Percentiles rank a stretch among this genome's conserved stretches.
phyloP scores from a whole-genome alignment of 2,113 vertebrate genomes.

The Gallinago jamesoni region DNA sequence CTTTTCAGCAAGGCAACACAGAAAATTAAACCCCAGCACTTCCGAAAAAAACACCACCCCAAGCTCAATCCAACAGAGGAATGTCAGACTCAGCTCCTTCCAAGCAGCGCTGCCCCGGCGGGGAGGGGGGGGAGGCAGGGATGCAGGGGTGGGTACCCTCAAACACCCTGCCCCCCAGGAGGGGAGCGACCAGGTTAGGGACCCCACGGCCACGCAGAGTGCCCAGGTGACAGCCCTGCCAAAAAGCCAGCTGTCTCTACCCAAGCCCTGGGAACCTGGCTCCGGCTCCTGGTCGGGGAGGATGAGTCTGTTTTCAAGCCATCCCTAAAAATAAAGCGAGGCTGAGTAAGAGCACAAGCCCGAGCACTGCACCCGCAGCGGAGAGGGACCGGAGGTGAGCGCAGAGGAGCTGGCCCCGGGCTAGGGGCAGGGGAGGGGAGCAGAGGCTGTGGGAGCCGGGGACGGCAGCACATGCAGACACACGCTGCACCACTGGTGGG shows the following conservation, averaged over 20 bases:
- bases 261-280: neutral
- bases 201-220: accelerated
- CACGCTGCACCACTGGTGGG: neutral
- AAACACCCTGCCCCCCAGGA: neutral
- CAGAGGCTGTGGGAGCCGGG: neutral
- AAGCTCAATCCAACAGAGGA: neutral
- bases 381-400: neutral
- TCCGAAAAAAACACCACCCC: neutral
- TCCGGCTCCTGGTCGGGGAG: neutral
- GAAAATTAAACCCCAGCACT: neutral
- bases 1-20: conserved; percentile 1
- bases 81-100: neutral
- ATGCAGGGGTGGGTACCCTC: neutral
- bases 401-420: neutral
- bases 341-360: neutral
- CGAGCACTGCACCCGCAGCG: accelerated
- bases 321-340: neutral
- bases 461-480: neutral
- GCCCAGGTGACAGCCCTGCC: neutral
- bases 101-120: neutral
- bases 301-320: neutral
- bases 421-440: neutral
- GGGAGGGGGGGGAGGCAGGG: accelerated
- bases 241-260: neutral
- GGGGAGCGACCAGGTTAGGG: neutral